A percentile compares a stretch with the other conserved stretches of the same genome.
Conservation (phyloP, 2,888 invertebrate genomes). For the Diplolepis rosae region DNA sequence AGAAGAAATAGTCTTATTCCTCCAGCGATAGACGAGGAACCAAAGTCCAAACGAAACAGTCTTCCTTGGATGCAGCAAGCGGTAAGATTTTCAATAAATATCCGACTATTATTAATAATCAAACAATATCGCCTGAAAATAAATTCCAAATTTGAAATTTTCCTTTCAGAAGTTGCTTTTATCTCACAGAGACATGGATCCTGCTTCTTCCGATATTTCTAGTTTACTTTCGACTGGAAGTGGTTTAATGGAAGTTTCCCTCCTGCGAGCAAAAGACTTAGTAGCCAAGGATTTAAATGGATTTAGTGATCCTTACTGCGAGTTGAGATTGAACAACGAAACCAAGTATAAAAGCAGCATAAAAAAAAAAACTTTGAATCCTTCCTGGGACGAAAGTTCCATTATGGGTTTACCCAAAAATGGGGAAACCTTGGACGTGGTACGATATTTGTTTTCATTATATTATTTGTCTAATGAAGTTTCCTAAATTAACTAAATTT, state of each 20-base stretch:
- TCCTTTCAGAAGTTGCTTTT: conserved; percentile 66
- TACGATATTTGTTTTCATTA: conserved; percentile 57
- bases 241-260: conserved; percentile 74
- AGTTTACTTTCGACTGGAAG: conserved; percentile 70
- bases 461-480: neutral
- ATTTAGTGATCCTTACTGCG: conserved; percentile 77
- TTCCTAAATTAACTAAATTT: neutral
- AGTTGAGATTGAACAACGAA: conserved; percentile 73
- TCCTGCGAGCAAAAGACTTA: conserved; percentile 74
- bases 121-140: neutral
- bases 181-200: conserved; percentile 64
- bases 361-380: conserved; percentile 76
- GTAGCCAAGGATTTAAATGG: conserved; percentile 76
- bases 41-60: conserved; percentile 68
- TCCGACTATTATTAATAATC: neutral
- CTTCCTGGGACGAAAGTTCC: conserved; percentile 76
- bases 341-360: conserved; percentile 75
- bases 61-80: conserved; percentile 73
- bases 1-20: conserved; percentile 61
- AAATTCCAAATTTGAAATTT: neutral
- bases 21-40: conserved; percentile 60
- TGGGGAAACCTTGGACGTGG: conserved; percentile 74
- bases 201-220: conserved; percentile 67
- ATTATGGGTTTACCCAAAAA: conserved; percentile 74
- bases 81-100: conserved; percentile 52